phyloP scores from a whole-genome alignment of 2,797 vertebrate genomes.

The Lepus townsendii region DNA sequence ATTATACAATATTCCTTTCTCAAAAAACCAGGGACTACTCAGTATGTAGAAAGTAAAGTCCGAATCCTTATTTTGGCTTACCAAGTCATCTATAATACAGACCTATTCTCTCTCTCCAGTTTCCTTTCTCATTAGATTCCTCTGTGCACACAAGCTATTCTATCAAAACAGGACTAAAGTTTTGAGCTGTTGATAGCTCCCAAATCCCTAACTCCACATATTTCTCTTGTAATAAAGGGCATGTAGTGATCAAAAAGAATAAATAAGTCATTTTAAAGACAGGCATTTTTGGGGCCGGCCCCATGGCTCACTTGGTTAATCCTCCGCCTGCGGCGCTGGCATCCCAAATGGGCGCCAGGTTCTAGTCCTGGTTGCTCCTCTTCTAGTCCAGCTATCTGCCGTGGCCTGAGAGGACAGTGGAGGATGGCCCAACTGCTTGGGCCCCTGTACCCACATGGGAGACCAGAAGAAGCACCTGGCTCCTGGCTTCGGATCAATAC shows the following conservation, averaged over 20 bases:
- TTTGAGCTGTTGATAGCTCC: neutral
- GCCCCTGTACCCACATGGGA: too few species aligned
- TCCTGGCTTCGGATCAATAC: too few species aligned
- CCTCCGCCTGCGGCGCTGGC: too few species aligned
- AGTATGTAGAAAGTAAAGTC: neutral
- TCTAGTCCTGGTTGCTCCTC: too few species aligned
- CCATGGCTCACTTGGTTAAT: too few species aligned
- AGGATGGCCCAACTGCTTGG: too few species aligned
- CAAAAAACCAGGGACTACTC: neutral
- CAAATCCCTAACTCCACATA: slow-evolving; percentile 22
- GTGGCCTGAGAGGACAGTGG: too few species aligned
- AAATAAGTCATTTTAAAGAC: neutral
- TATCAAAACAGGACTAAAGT: neutral
- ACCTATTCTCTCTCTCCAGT: neutral
- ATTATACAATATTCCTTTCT: neutral
- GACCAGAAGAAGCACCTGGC: too few species aligned
- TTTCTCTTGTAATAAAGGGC: neutral
- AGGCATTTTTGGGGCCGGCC: neutral
- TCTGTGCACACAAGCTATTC: neutral
- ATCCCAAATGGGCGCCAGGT: too few species aligned
- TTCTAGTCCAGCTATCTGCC: too few species aligned
- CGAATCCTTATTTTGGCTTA: slow-evolving; percentile 46
- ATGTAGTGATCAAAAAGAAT: neutral
- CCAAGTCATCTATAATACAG: neutral
- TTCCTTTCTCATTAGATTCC: neutral